Conservation (phyloP, 2,888 invertebrate genomes). For the Junonia oenone region DNA sequence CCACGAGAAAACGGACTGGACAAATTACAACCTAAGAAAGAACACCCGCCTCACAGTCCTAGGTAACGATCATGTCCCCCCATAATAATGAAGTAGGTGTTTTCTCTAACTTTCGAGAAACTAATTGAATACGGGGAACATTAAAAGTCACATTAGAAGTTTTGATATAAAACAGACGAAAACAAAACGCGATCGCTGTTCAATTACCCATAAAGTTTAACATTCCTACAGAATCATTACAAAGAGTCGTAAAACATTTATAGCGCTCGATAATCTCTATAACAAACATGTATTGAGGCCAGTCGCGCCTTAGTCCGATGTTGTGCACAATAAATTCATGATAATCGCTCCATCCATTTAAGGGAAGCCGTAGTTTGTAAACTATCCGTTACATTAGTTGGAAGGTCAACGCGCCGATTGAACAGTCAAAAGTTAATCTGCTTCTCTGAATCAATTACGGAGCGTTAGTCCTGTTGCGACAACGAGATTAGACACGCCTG, state of each 20-base stretch:
- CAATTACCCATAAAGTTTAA: slow-evolving; percentile 5
- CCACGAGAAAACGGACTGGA: slow-evolving; percentile 92
- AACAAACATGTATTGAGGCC: slow-evolving; percentile 29
- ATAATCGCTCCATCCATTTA: slow-evolving; percentile 66
- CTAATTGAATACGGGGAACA: background rate
- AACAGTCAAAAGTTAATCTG: slow-evolving; percentile 58
- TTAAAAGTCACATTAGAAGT: background rate
- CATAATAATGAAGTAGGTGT: too few relatives aligned
- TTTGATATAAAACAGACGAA: slow-evolving; percentile 2
- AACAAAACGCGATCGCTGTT: slow-evolving; percentile 5
- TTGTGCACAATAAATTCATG: slow-evolving; percentile 46
- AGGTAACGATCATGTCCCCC: slow-evolving; percentile 47
- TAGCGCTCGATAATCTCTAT: slow-evolving; percentile 22
- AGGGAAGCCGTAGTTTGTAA: slow-evolving; percentile 55
- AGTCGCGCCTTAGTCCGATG: slow-evolving; percentile 31
- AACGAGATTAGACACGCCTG: slow-evolving; percentile 58
- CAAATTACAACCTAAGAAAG: slow-evolving; percentile 87
- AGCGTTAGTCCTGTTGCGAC: slow-evolving; percentile 54
- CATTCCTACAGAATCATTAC: slow-evolving; percentile 10
- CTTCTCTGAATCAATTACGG: slow-evolving; percentile 64
- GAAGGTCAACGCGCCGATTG: slow-evolving; percentile 52
- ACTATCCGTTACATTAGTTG: slow-evolving; percentile 46
- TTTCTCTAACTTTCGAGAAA: background rate
- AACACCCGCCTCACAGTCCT: slow-evolving; percentile 86
- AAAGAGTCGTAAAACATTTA: slow-evolving; percentile 22